Conservation (phyloP, 92 coral and sea anemone species). For the Meandrina meandrites region DNA sequence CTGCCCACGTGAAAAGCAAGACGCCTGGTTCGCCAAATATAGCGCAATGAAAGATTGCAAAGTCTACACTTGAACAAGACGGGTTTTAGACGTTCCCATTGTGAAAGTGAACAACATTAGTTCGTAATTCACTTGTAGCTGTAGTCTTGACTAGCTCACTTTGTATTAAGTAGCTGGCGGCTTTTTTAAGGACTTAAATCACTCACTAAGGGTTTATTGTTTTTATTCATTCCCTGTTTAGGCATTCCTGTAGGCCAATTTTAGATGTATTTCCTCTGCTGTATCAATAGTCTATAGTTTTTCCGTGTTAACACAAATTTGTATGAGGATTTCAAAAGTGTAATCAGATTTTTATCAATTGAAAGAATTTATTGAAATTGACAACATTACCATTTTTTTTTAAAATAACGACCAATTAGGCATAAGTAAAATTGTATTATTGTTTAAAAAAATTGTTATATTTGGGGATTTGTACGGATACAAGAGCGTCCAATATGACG, state of each 20-base stretch:
- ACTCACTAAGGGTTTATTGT: too few relatives aligned
- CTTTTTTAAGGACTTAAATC: not conserved
- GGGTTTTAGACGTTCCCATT: not conserved
- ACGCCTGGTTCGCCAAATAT: constrained; percentile 56
- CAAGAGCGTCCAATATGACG: too few relatives aligned
- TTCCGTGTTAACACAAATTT: not conserved
- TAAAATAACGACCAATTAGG: too few relatives aligned
- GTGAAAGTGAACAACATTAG: not conserved
- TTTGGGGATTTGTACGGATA: too few relatives aligned
- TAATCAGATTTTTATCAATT: too few relatives aligned
- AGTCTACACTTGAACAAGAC: constrained; percentile 49
- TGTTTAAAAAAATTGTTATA: too few relatives aligned
- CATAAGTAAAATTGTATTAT: too few relatives aligned
- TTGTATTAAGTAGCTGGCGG: not conserved
- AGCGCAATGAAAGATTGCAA: constrained; percentile 35
- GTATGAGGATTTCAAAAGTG: too few relatives aligned
- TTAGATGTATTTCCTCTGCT: not conserved
- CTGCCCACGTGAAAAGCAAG: constrained; percentile 53
- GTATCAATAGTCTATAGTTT: not conserved
- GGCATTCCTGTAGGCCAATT: too few relatives aligned
- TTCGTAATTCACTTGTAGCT: not conserved
- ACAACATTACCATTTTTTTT: too few relatives aligned
- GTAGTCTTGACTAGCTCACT: constrained; percentile 2
- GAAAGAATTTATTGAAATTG: not conserved
- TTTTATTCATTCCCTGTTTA: too few relatives aligned